Evolutionary conservation across 2,797 vertebrate species (phyloP).

Genomic region (Megaceryle alcyon): DNA sequence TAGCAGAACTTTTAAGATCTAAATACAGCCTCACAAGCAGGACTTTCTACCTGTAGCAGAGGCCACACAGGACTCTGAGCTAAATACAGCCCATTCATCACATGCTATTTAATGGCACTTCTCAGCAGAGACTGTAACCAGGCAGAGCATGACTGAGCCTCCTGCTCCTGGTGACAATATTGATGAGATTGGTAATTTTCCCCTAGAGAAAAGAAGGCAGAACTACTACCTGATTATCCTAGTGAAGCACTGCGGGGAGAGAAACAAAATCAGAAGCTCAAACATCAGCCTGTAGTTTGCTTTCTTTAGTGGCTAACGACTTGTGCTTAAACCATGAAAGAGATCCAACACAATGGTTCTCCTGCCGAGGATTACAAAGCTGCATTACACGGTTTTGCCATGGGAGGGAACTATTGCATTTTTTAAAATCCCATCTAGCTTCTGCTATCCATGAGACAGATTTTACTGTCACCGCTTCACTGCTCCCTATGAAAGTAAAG

Average conservation of each 20-base stretch:
- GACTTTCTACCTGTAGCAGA: not conserved
- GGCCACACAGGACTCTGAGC: not conserved
- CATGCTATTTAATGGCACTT: not conserved
- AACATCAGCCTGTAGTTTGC: not conserved
- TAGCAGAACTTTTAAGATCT: not conserved
- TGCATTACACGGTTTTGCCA: conserved; percentile 39
- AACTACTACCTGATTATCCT: not conserved
- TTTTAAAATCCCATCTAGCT: not conserved
- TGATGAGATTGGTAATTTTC: not conserved
- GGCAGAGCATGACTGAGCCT: not conserved
- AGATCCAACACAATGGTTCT: not conserved
- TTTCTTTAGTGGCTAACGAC: not conserved
- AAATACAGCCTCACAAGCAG: not conserved
- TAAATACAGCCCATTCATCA: not conserved
- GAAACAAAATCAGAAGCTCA: not conserved
- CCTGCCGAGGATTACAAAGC: not conserved
- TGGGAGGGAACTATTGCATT: conserved; percentile 70
- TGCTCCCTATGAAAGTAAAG: not conserved
- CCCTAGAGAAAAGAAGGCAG: not conserved
- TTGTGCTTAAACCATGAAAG: not conserved
- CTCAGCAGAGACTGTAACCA: not conserved
- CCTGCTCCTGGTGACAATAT: not conserved
- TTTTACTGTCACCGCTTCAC: not conserved
- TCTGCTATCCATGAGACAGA: not conserved
- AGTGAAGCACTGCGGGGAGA: not conserved